Base-by-base conservation (phyloP, 2,113 vertebrate genomes). In the Hippocampus abdominalis region DNA sequence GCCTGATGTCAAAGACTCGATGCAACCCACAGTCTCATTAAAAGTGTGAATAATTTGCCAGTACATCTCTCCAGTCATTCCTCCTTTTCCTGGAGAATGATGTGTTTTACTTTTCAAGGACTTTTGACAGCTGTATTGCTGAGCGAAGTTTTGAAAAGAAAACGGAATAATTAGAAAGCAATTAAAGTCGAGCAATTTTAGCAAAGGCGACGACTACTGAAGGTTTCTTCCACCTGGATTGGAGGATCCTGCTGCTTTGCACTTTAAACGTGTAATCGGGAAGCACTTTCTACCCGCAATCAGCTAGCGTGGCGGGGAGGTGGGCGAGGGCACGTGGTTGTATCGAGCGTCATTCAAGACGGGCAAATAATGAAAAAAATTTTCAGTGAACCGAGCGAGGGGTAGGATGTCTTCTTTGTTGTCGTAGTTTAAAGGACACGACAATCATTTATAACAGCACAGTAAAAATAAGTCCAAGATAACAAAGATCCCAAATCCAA, bases 211-310 rank as follows among this genome's bases (percentile, higher is more conserved):
- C 72, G 57, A 64, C 10, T 27, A 42, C 74, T 70, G 78, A 53
- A 63, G 64, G 69, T n/a, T 12, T 53, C 70, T 75, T 62, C 64
- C 36, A 16, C 54, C 75, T 48, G 46, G 68, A 53, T 71, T 36
- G 64, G 65, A 75, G 46, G 46, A 66, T 51, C 79, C 76, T 68
- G 81, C 81, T 84, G 76, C n/a, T 74, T 78, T 63, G 70, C 49
- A 53, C 48, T 80, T 61, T 27, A 42, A 79, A 68, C 40, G 62
- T 68, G 64, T 72, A 81, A 80, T 83, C 75, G 77, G 72, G 66
- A 80, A 72, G 72, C 49, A 25, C 61, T 71, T 81, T 69, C 80
- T 81, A 77, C 68, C 62, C 69, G 74, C 78, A 88, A 84, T 83
- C 80, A 85, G 23, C 69, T 77, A 40, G 64, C 71, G 13, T 15